Base-by-base conservation (phyloP, 2,797 vertebrate species). In the Hephaestus fuliginosus region DNA sequence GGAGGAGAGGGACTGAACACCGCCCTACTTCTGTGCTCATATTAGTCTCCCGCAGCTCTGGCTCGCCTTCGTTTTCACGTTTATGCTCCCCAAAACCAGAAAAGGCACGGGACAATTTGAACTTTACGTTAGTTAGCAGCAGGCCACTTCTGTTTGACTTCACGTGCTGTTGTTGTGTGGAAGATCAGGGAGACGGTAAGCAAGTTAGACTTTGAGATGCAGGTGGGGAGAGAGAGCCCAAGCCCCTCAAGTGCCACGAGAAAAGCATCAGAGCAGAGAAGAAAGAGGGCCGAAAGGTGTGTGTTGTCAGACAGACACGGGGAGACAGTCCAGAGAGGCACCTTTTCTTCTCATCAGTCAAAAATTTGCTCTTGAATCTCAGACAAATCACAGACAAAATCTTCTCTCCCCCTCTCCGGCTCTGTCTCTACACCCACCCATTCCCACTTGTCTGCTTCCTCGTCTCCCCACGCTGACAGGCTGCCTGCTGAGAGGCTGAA, bases 331-430 rank as follows among this genome's bases (percentile, higher is more conserved):
- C 65, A n/a, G 70, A 69, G 79, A 80, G 69, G 61, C 61, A 61
- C 78, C 66, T 74, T 85, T 66, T 80, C 62, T 74, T 86, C 71
- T 89, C 82, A 88, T 93, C 90, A 88, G 78, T 87, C 89, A 88
- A 86, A 91, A 90, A 85, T 86, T 70, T 88, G 82, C 80, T 85
- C 66, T 87, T 77, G 77, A 85, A 74, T 88, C 81, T 78, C 1
- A 43, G 76, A 81, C 80, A 86, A 90, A 86, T 76, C 79, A 55
- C 69, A 74, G 64, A 88, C 83, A 82, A 83, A 36, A 78, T 77
- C 61, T 61, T 58, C 49, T 74, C 51, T 72, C 48, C 57, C 73
- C 18, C 14, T 51, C 43, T 57, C 48, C 53, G 57, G 22, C 86
- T 80, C 70, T 13, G 25, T 76, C 67, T 85, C 76, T 48, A 65